Evolutionary conservation across 1,140 invertebrate genomes (phyloP), one percentile per base, ranked within the genome.

Genomic region (Drosophila punjabiensis): DNA sequence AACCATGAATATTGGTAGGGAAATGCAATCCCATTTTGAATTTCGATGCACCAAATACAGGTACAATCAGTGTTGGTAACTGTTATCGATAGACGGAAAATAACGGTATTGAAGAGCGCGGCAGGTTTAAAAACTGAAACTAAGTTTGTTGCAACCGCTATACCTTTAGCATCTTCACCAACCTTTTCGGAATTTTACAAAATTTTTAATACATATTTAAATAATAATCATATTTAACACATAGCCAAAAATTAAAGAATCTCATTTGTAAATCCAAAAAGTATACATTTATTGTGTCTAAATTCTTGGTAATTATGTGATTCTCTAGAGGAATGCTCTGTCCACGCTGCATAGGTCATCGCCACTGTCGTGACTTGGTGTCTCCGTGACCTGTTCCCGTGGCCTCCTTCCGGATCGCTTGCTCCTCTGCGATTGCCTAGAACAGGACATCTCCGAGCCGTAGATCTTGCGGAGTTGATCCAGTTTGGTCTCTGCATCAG

Each of bases 261-360:
- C 7, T 63, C 16, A 8, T 18, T 4, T 66, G 43, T 5, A 24
- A 24, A 52, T 69, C 63, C 67, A 76, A 64, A 79, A 64, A n/a
- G 53, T 63, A 66, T 67, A 63, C 37, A 35, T 76, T 41, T 67
- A 80, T 80, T 80, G 28, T 56, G 58, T 35, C 75, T 77, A 78
- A 24, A 33, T 58, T 41, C 18, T 62, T 78, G 28, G 20, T 6
- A 61, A 43, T 43, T 61, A 30, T 18, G 41, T 69, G 50, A 37
- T 37, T 69, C 11, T 67, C 61, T 92, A 93, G 24, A 93, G 81
- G 60, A 91, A 92, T 9, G 92, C 92, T 24, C 92, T 73, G 74
- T 93, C 92, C 39, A 91, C 81, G 66, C 92, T 93, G 50, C 92
- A 93, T 5, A 93, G 52, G 33, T 93, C 92, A 53, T 93, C 92